phyloP scores from a whole-genome alignment of 2,797 vertebrate genomes.

The Cheirogaleus major region DNA sequence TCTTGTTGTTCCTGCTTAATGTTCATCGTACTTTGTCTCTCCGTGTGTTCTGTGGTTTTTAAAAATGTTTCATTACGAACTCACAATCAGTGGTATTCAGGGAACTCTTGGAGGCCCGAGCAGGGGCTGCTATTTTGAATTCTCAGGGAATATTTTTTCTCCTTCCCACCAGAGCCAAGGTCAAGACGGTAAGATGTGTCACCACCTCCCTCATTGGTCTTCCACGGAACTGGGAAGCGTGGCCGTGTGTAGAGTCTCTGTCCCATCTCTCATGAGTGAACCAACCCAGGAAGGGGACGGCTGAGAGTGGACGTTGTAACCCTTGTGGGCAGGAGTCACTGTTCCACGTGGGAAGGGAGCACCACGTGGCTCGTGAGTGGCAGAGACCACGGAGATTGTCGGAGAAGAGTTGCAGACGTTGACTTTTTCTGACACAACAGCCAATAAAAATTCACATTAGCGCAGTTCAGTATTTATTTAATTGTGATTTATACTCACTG shows the following conservation, averaged over 20 bases:
- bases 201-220: rapidly evolving
- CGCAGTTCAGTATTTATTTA: not conserved
- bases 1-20: no score
- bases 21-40: not conserved
- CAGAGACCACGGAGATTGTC: not conserved
- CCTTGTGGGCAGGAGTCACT: rapidly evolving
- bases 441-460: not conserved
- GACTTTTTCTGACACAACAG: not conserved
- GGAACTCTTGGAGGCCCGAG: not conserved
- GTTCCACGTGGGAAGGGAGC: not conserved
- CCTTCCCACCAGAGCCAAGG: not conserved
- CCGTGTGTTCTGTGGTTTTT: rapidly evolving
- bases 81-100: not conserved
- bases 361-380: rapidly evolving
- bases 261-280: not conserved
- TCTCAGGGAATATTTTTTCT: not conserved
- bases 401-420: not conserved
- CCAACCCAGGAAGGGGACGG: not conserved
- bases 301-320: not conserved
- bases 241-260: not conserved
- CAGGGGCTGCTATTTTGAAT: not conserved
- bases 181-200: not conserved
- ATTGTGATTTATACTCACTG: not conserved
- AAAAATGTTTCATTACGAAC: not conserved
- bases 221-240: rapidly evolving